Conservation (phyloP, 2,888 invertebrate species). For the Xestia ashworthii region DNA sequence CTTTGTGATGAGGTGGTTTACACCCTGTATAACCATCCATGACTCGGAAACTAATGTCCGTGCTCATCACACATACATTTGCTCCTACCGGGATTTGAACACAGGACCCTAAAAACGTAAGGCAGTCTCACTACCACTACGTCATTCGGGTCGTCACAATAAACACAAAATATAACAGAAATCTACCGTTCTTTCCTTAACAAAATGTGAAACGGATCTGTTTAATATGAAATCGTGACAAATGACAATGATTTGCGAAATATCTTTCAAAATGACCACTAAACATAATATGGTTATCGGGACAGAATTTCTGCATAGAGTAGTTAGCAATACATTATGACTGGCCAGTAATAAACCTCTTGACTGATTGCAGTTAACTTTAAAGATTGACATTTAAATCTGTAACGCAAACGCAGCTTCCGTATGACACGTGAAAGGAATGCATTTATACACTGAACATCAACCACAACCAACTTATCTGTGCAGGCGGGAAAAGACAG, state of each 20-base stretch:
- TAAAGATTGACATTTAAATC: constrained; percentile 50
- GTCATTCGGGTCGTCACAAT: no score
- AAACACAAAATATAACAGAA: background rate
- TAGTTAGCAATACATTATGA: constrained; percentile 36
- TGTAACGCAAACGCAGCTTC: constrained; percentile 46
- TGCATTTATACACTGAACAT: constrained; percentile 1
- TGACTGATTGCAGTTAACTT: constrained; percentile 23
- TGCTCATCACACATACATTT: no score
- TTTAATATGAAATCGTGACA: constrained; percentile 36
- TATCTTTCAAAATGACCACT: constrained; percentile 26
- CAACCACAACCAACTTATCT: no score
- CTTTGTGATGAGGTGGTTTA: no score
- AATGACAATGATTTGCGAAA: constrained; percentile 41
- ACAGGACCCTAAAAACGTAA: no score
- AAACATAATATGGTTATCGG: constrained; percentile 47
- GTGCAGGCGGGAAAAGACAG: no score
- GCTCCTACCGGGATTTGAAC: no score
- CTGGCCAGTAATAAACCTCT: constrained; percentile 27
- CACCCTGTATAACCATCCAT: no score
- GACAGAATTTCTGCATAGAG: constrained; percentile 29
- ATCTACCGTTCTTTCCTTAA: background rate
- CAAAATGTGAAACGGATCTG: background rate
- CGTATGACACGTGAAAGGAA: constrained; percentile 48
- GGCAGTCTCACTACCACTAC: no score
- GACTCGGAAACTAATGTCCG: no score